Conservation (phyloP, 2,888 invertebrate genomes). For the Ditylenchus weischeri region DNA sequence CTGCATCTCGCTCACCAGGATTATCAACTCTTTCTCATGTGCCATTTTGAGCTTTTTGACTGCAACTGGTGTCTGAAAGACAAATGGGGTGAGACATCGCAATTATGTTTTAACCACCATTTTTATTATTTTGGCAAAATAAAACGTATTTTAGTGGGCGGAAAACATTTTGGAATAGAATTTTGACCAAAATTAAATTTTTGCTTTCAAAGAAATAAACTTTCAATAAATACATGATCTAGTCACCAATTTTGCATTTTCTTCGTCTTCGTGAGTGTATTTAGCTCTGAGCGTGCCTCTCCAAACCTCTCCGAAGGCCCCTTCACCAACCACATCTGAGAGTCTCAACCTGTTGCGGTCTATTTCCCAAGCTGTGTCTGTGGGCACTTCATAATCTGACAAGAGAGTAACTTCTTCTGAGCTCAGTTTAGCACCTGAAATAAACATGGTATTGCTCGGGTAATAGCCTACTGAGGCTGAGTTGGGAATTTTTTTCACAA, state of each 20-base stretch:
- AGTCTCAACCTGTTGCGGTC: conserved; percentile 62
- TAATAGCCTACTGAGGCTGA: too few relatives aligned
- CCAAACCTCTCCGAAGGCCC: conserved; percentile 94
- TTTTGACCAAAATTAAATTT: conserved; percentile 7
- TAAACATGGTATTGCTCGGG: neutral
- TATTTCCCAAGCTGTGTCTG: conserved; percentile 92
- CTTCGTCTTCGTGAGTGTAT: conserved; percentile 63
- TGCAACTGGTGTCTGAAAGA: conserved; percentile 68
- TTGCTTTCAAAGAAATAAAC: too few relatives aligned
- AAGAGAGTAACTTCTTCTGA: conserved; percentile 60
- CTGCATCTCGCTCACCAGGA: conserved; percentile 87
- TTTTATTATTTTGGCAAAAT: conserved; percentile 1
- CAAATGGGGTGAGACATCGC: neutral
- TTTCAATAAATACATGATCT: conserved; percentile 11
- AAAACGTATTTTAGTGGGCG: neutral
- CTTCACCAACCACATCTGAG: conserved; percentile 85
- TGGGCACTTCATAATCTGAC: conserved; percentile 87
- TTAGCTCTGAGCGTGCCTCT: conserved; percentile 66
- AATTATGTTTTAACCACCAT: neutral
- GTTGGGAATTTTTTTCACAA: too few relatives aligned
- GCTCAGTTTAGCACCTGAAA: conserved; percentile 10
- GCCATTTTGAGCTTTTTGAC: conserved; percentile 99
- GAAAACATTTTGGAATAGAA: neutral
- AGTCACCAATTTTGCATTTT: conserved; percentile 6
- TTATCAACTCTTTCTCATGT: conserved; percentile 92